Evolutionary conservation across 2,888 invertebrate genomes (phyloP).

Genomic region (Schizaphis graminum): DNA sequence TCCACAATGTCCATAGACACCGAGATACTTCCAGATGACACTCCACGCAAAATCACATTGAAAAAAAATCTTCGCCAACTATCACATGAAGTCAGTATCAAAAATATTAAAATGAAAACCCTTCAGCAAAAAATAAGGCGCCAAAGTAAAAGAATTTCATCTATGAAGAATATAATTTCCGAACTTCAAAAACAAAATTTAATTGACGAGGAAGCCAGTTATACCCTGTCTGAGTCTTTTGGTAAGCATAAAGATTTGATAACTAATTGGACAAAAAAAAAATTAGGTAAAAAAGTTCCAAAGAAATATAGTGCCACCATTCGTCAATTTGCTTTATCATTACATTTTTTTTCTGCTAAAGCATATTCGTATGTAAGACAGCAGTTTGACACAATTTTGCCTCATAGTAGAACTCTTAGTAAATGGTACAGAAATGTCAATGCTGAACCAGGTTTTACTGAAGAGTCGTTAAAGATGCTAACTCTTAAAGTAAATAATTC

Average conservation of each 20-base stretch:
- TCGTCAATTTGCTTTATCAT: constrained; percentile 17
- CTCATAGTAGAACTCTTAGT: neutral
- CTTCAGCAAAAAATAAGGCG: constrained; percentile 15
- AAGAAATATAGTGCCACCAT: neutral
- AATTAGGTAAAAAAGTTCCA: neutral
- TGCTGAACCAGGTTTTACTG: constrained; percentile 3
- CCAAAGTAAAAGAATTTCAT: neutral
- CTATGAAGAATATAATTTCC: neutral
- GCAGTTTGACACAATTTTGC: neutral
- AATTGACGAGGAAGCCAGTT: neutral
- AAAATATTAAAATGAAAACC: neutral
- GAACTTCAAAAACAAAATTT: constrained; percentile 6
- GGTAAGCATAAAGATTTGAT: constrained; percentile 1
- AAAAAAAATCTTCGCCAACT: neutral
- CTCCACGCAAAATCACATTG: neutral
- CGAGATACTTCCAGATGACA: neutral
- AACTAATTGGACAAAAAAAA: constrained; percentile 17
- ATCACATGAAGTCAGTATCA: neutral
- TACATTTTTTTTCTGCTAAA: constrained; percentile 27
- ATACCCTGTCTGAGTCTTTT: neutral
- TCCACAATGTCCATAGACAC: neutral
- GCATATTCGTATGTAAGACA: neutral
- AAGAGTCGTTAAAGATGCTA: neutral
- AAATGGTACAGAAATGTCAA: neutral
- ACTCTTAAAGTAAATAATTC: neutral